A percentile compares a stretch with the other conserved stretches of the same genome.
Evolutionary conservation across 2,888 invertebrate genomes (phyloP).

Genomic region (Nebria salina): DNA sequence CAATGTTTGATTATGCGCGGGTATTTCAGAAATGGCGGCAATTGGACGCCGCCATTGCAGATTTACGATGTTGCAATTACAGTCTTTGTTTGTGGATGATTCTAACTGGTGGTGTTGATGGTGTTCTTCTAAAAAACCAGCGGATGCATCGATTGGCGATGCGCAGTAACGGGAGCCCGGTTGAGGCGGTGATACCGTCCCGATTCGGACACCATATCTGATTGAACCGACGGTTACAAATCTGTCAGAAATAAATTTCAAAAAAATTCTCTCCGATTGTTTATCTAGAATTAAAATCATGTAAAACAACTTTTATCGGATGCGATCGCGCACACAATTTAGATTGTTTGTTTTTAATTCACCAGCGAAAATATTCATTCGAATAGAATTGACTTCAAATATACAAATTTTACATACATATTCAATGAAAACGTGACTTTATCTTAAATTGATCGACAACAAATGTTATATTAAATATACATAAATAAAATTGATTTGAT

Average conservation of each 20-base stretch:
- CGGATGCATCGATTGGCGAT: constrained; percentile 64
- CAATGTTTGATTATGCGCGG: constrained; percentile 45
- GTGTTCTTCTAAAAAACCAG: constrained; percentile 65
- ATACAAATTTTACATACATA: neutral
- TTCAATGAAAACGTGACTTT: neutral
- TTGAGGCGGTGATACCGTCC: constrained; percentile 65
- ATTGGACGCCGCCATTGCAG: constrained; percentile 44
- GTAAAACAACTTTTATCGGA: neutral
- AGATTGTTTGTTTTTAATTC: constrained; percentile 6
- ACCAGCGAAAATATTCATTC: neutral
- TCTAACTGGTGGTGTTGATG: constrained; percentile 45
- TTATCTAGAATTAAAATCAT: constrained; percentile 6
- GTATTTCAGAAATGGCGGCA: constrained; percentile 59
- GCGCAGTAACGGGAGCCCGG: constrained; percentile 63
- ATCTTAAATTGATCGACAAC: no score
- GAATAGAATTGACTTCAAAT: neutral
- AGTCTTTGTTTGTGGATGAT: constrained; percentile 37
- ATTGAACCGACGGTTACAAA: constrained; percentile 77
- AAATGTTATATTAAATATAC: no score
- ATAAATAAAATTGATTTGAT: no score
- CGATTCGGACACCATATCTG: constrained; percentile 75
- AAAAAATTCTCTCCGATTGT: neutral
- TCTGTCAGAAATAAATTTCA: constrained; percentile 49
- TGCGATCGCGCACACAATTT: neutral
- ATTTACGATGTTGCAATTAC: constrained; percentile 43